phyloP scores from a whole-genome alignment of 30 jellyfish, hydroid and myxozoan genomes.

The Aurelia sp. region DNA sequence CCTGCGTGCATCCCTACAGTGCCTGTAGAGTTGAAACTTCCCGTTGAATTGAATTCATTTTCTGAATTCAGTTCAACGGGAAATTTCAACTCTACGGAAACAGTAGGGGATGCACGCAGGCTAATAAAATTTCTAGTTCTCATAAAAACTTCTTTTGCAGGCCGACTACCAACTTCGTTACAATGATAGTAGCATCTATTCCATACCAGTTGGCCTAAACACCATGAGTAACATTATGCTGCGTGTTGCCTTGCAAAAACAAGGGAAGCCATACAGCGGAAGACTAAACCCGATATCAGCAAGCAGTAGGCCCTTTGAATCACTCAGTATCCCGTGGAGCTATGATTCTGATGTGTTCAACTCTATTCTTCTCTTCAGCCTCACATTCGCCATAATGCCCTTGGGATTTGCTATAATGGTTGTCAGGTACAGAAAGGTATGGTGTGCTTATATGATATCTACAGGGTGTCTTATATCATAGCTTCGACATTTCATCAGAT shows the following conservation, averaged over 20 bases:
- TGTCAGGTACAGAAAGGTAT: conserved; percentile 74
- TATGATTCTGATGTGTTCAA: conserved; percentile 61
- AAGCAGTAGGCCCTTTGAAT: conserved; percentile 60
- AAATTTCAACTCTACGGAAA: too few relatives aligned
- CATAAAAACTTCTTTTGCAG: conserved; percentile 1
- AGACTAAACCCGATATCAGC: conserved; percentile 43
- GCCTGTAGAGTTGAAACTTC: too few relatives aligned
- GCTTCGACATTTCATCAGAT: too few relatives aligned
- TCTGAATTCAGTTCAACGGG: too few relatives aligned
- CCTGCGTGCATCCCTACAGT: too few relatives aligned
- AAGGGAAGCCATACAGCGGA: conserved; percentile 44
- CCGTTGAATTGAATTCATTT: too few relatives aligned
- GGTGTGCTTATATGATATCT: too few relatives aligned
- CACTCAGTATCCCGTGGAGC: conserved; percentile 58
- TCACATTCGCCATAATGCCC: conserved; percentile 73
- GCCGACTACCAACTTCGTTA: conserved; percentile 59
- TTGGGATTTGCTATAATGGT: conserved; percentile 76
- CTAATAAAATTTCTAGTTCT: background rate
- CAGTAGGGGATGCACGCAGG: too few relatives aligned
- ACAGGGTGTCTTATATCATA: too few relatives aligned
- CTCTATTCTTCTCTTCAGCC: conserved; percentile 70
- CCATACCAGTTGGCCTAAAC: conserved; percentile 87
- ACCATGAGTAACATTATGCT: conserved; percentile 68
- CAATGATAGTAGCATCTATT: conserved; percentile 71
- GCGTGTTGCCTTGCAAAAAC: conserved; percentile 50